phyloP scores from a whole-genome alignment of 2,113 vertebrate species.

The Fulica atra region DNA sequence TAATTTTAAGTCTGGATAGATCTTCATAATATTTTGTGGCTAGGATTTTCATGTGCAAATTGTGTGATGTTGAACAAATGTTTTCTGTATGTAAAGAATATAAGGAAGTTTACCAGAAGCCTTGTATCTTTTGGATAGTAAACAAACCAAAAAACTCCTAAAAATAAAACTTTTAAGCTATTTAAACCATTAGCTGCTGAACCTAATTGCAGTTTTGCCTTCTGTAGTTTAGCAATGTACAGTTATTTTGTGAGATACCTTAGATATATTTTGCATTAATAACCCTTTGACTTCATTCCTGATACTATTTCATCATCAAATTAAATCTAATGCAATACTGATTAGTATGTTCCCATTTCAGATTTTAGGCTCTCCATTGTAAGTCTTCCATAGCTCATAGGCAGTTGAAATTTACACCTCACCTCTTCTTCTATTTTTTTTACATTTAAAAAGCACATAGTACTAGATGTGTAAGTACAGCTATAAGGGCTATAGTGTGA shows the following conservation, averaged over 20 bases:
- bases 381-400: constrained; percentile 53
- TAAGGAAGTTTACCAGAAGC: neutral
- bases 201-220: constrained; percentile 29
- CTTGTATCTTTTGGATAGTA: neutral
- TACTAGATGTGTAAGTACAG: neutral
- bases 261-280: constrained; percentile 53
- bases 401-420: neutral
- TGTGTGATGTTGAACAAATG: neutral
- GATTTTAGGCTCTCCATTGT: constrained; percentile 51
- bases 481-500: neutral
- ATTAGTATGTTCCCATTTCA: constrained; percentile 60
- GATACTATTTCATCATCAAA: constrained; percentile 63
- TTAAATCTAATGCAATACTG: constrained; percentile 67
- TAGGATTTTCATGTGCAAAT: neutral
- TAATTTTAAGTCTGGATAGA: neutral
- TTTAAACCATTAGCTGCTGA: constrained; percentile 14
- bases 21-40: neutral
- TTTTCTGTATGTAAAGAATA: neutral
- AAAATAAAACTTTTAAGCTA: neutral
- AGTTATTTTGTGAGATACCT: constrained; percentile 53
- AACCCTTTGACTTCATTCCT: constrained; percentile 60
- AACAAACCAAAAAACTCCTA: neutral
- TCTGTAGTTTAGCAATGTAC: constrained; percentile 28
- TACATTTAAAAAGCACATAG: neutral
- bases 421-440: neutral